Percentiles rank a stretch among this genome's conserved stretches.
These are phyloP conservation scores for Isaurus tuberculatus DNA, from an alignment of 92 coral and sea anemone genomes.

Conservation along the genomic window DNA sequence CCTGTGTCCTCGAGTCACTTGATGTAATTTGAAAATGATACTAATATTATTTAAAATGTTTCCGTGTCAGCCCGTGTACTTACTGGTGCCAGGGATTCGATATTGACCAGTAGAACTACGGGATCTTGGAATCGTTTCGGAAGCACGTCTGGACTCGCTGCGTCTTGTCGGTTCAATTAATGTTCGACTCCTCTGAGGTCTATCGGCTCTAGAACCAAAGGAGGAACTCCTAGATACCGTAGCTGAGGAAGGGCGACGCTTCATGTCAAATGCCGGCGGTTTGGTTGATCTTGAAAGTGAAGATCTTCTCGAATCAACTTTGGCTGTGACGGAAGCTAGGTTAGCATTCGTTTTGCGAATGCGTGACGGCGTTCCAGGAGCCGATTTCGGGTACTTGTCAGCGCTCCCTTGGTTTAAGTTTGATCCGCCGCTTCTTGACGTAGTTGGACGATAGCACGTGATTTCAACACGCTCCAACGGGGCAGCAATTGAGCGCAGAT, in stretches of 20 bases:
- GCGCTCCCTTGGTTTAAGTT: background rate
- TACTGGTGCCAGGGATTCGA: background rate
- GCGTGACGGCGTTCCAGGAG: constrained; percentile 38
- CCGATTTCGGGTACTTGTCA: constrained; percentile 39
- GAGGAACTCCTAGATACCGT: constrained; percentile 44
- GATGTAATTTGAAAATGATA: no score
- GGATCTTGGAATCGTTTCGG: background rate
- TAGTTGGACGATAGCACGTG: constrained; percentile 16
- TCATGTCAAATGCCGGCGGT: background rate
- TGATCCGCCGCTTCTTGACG: constrained; percentile 17
- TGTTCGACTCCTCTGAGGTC: constrained; percentile 34
- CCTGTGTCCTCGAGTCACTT: no score
- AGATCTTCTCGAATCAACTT: constrained; percentile 39
- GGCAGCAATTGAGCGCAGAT: constrained; percentile 50
- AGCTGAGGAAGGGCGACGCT: constrained; percentile 16
- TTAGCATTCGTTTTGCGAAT: constrained; percentile 27
- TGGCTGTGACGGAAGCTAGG: constrained; percentile 17
- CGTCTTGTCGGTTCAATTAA: constrained; percentile 8
- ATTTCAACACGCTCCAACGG: constrained; percentile 40
- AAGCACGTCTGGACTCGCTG: constrained; percentile 16
- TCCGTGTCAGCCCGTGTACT: no score
- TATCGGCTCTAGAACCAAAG: constrained; percentile 7
- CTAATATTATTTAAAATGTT: no score
- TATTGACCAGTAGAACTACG: constrained; percentile 9
- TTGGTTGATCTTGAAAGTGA: constrained; percentile 15